A percentile compares a stretch with the other conserved stretches of the same genome.
Evolutionary conservation across 2,888 invertebrate species (phyloP).

Genomic region (Antheraea yamamai): DNA sequence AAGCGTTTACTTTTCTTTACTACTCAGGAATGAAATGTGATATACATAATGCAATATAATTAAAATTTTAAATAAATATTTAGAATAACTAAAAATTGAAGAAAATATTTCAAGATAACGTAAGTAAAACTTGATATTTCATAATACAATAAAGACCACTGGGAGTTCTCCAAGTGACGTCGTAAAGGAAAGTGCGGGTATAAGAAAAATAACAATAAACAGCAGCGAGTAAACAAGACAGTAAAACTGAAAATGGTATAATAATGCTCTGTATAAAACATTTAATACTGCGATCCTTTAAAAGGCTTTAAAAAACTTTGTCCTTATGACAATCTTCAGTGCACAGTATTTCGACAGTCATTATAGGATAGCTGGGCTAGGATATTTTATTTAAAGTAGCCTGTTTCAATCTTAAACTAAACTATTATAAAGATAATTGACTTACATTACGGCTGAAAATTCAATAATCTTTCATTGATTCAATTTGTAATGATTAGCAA

Average conservation of each 20-base stretch:
- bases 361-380: not conserved
- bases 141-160: slow-evolving; percentile 27
- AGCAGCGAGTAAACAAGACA: slow-evolving; percentile 40
- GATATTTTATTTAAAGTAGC: not conserved
- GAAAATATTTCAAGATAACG: not conserved
- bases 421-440: too few relatives aligned
- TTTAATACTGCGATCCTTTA: not conserved
- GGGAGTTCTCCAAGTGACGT: slow-evolving; percentile 31
- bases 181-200: slow-evolving; percentile 39
- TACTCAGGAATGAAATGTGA: not conserved
- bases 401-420: not conserved
- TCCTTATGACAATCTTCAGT: not conserved
- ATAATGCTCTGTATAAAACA: slow-evolving; percentile 21
- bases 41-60: not conserved
- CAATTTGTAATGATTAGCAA: too few relatives aligned
- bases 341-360: not conserved
- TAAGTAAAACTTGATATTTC: slow-evolving; percentile 13
- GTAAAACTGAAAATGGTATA: slow-evolving; percentile 35
- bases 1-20: not conserved
- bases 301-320: not conserved
- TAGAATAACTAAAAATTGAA: not conserved
- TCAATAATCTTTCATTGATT: too few relatives aligned
- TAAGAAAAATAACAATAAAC: slow-evolving; percentile 40
- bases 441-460: too few relatives aligned
- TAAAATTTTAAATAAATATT: not conserved